Base-by-base conservation (phyloP, 1,140 invertebrate genomes). In the Drosophila tani region DNA sequence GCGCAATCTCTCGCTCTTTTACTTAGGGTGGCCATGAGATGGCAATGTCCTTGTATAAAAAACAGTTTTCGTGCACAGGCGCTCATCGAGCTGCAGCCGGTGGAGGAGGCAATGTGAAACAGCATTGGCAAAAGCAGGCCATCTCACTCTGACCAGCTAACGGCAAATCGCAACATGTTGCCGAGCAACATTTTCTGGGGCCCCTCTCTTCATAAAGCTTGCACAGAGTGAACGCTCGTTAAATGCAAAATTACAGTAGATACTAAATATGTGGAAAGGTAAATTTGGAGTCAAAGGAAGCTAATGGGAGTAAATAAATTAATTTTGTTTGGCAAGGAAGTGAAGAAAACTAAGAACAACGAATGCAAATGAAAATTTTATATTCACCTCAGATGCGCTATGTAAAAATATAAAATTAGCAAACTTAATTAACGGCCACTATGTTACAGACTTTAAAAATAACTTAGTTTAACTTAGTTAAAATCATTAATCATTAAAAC, bases 21-120 rank as follows among this genome's bases (percentile, higher is more conserved):
- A 58, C 67, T 55, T 59, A 46, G 41, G 24, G 57, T 59, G 67
- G 86, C 87, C 83, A 59, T 59, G 57, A 59, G 57, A 46, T 59
- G 57, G 71, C 85, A 92, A 91, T 91, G 91, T 92, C 87, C 87
- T 92, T 92, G 91, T 83, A 90, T 86, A 88, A 91, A 91, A 92
- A 92, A 92, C 87, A 83, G 91, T 91, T 88, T 79, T 75, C 41
- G 55, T 51, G 74, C 79, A 73, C 81, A 83, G 91, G 91, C 60
- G 76, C 70, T 58, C 91, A 92, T 75, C 79, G 63, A 43, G 53
- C 38, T 17, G 27, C 45, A 64, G 40, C 71, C 71, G 66, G 77
- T 51, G 8, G 56, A 15, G 51, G 56, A 41, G 40, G 58, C 65
- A 24, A 14, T 21, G 17, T 19, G 15, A 15, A 14, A 24, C 3